Conservation (phyloP, 2,113 vertebrate species). For the Nycticorax nycticorax region DNA sequence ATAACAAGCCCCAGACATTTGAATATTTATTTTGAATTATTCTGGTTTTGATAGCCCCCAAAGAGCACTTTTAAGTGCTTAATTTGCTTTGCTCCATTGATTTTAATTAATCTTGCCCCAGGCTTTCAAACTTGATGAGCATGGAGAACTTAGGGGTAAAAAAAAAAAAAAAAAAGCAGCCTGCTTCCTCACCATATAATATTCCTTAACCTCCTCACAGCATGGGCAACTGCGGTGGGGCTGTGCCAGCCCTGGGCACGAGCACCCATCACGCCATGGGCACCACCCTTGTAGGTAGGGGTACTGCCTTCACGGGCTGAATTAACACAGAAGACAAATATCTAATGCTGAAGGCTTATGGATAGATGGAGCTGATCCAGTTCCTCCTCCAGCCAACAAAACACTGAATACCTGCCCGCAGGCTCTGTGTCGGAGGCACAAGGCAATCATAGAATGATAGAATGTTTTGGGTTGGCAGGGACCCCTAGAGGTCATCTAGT, state of each 20-base stretch:
- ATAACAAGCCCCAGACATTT: conserved; percentile 47
- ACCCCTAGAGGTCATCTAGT: not conserved
- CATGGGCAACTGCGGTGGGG: accelerated
- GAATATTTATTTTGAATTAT: conserved; percentile 68
- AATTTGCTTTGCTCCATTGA: conserved; percentile 70
- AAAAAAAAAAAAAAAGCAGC: not conserved
- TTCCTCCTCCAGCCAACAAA: not conserved
- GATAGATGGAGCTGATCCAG: not conserved
- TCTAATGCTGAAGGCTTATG: not conserved
- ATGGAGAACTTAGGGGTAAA: not conserved
- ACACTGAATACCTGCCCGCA: accelerated
- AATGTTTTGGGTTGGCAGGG: not conserved
- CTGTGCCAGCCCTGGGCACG: not conserved
- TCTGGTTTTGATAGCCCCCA: conserved; percentile 54
- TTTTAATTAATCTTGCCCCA: conserved; percentile 73
- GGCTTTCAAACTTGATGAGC: conserved; percentile 51
- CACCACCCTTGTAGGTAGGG: not conserved
- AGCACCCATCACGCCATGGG: not conserved
- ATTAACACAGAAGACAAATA: not conserved
- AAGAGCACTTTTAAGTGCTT: conserved; percentile 59
- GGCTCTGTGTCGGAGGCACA: not conserved
- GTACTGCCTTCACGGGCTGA: accelerated
- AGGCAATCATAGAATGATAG: not conserved
- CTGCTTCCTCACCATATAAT: not conserved
- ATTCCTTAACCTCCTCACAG: not conserved